Conservation (phyloP, 2,888 invertebrate species). For the Brassicogethes aeneus region DNA sequence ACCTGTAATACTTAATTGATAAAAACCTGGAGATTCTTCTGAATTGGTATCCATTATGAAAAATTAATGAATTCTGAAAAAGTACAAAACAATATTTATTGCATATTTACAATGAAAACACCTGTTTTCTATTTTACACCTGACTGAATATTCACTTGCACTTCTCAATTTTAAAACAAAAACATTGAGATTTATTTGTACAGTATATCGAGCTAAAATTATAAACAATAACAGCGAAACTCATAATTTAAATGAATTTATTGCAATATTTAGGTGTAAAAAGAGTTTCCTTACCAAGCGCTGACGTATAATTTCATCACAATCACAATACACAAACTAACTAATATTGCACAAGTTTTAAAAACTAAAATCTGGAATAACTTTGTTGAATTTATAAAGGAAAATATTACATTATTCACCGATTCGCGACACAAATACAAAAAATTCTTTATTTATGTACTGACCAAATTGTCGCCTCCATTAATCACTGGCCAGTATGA, state of each 20-base stretch:
- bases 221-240: too few species aligned
- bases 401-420: slow-evolving; percentile 1
- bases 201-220: too few species aligned
- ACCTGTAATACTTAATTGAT: slow-evolving; percentile 63
- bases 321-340: slow-evolving; percentile 6
- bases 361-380: too few species aligned
- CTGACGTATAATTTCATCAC: slow-evolving; percentile 20
- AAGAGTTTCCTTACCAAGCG: slow-evolving; percentile 20
- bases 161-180: neutral
- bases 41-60: slow-evolving; percentile 26
- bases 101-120: slow-evolving; percentile 5
- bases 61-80: slow-evolving; percentile 7
- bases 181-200: neutral
- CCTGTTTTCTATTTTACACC: slow-evolving; percentile 13
- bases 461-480: slow-evolving; percentile 12
- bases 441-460: slow-evolving; percentile 14
- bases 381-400: too few species aligned
- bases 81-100: slow-evolving; percentile 3
- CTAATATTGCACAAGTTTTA: neutral
- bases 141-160: slow-evolving; percentile 1
- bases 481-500: slow-evolving; percentile 3
- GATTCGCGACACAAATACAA: slow-evolving; percentile 2
- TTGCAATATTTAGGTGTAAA: neutral
- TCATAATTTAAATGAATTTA: too few species aligned
- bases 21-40: slow-evolving; percentile 40